These are phyloP conservation scores for Drosophila robusta DNA, from an alignment of 2,888 invertebrate genomes.

Conservation along the genomic window DNA sequence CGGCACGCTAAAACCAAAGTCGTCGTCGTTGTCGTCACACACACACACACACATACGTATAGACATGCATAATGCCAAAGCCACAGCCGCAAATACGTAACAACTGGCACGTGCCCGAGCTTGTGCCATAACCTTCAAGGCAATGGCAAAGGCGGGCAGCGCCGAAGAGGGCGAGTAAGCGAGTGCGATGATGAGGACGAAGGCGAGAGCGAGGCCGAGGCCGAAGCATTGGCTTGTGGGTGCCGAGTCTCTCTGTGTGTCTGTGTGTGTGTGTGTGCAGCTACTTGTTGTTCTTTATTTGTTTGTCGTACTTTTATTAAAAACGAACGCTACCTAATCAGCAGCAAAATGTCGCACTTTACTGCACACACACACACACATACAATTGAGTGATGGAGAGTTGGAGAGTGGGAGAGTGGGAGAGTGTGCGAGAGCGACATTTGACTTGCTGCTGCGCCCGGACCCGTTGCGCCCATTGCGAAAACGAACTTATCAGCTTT, in stretches of 20 bases:
- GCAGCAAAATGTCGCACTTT: conserved; percentile 79
- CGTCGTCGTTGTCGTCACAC: conserved; percentile 41
- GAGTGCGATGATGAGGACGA: conserved; percentile 41
- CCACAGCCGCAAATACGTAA: conserved; percentile 67
- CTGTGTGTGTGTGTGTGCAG: conserved; percentile 30
- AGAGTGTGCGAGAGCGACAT: conserved; percentile 15
- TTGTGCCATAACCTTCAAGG: conserved; percentile 70
- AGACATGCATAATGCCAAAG: conserved; percentile 45
- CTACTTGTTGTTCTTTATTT: conserved; percentile 77
- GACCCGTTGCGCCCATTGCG: conserved; percentile 36
- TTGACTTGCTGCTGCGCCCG: conserved; percentile 43
- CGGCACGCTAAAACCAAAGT: conserved; percentile 76
- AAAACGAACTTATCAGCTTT: conserved; percentile 70
- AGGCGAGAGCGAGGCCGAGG: conserved; percentile 36
- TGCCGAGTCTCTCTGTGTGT: conserved; percentile 20
- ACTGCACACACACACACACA: conserved; percentile 54
- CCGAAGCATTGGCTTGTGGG: conserved; percentile 48
- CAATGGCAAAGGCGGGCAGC: conserved; percentile 42
- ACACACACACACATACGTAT: conserved; percentile 33
- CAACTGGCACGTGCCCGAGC: conserved; percentile 65
- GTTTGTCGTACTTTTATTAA: conserved; percentile 76
- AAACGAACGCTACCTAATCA: conserved; percentile 80
- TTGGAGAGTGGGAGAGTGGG: conserved; percentile 9
- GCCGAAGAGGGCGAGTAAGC: conserved; percentile 3
- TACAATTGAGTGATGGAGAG: conserved; percentile 7